A percentile compares a stretch with the other conserved stretches of the same genome.
phyloP scores from a whole-genome alignment of 2,797 vertebrate species.

The Acanthiza pusilla region DNA sequence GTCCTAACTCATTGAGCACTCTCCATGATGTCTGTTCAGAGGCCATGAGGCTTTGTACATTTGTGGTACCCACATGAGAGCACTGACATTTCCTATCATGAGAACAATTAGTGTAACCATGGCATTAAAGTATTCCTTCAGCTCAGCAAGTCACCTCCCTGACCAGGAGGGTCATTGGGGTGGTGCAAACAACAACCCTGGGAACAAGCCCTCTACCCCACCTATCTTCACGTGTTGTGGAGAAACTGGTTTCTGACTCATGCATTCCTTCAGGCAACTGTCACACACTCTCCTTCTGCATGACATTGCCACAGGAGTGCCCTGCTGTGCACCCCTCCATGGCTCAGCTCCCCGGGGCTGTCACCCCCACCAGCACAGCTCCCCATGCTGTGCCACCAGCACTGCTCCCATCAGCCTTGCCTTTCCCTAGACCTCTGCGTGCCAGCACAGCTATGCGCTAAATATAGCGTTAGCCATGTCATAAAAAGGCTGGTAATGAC shows the following conservation, averaged over 20 bases:
- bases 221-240: neutral
- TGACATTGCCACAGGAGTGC: neutral
- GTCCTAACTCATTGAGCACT: conserved; percentile 15
- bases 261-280: neutral
- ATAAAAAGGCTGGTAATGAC: neutral
- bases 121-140: neutral
- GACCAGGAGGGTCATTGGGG: neutral
- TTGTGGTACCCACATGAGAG: neutral
- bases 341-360: neutral
- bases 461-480: neutral
- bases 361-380: neutral
- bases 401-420: neutral
- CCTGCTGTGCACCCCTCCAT: neutral
- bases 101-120: conserved; percentile 2
- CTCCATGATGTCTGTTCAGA: neutral
- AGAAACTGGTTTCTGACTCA: neutral
- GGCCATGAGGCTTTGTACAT: neutral
- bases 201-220: neutral
- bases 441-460: rapidly evolving
- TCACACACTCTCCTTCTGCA: neutral
- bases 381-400: neutral
- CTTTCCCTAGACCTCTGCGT: rapidly evolving
- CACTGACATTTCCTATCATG: neutral
- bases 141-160: neutral
- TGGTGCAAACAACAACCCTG: neutral